These are phyloP conservation scores for Parasteatoda lunata DNA, from an alignment of 2,888 invertebrate species.

Conservation along the genomic window DNA sequence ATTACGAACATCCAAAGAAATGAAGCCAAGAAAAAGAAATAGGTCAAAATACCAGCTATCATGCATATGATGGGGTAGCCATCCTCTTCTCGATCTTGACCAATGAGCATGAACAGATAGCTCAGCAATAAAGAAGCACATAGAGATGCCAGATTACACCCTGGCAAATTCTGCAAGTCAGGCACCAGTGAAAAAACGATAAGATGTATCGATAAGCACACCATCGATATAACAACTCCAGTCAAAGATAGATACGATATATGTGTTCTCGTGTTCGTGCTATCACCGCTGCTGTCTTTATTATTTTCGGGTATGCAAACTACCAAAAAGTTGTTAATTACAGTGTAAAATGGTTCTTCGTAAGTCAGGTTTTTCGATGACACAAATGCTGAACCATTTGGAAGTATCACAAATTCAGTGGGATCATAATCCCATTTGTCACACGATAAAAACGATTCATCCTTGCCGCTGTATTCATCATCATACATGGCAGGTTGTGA, in stretches of 20 bases:
- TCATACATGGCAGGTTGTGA: not conserved
- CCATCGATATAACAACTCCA: conserved; percentile 55
- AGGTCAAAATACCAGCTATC: conserved; percentile 66
- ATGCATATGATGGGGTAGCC: conserved; percentile 58
- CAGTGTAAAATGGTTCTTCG: conserved; percentile 23
- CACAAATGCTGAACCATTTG: conserved; percentile 51
- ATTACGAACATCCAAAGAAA: conserved; percentile 65
- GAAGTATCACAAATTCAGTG: conserved; percentile 42
- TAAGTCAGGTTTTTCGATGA: conserved; percentile 37
- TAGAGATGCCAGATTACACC: conserved; percentile 72
- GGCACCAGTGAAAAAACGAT: conserved; percentile 41
- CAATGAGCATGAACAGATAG: conserved; percentile 71
- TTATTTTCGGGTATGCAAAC: conserved; percentile 34
- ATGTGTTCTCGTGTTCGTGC: not conserved
- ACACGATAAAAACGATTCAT: conserved; percentile 16
- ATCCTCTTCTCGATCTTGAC: conserved; percentile 60
- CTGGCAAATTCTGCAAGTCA: conserved; percentile 73
- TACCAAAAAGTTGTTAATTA: not conserved
- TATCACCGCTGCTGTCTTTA: not conserved
- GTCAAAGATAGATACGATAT: conserved; percentile 69
- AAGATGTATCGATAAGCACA: conserved; percentile 57
- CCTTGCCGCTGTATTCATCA: conserved; percentile 1
- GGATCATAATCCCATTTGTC: conserved; percentile 3
- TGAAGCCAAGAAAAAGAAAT: conserved; percentile 59
- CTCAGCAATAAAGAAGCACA: conserved; percentile 74